Conservation (phyloP, 2,888 invertebrate genomes). For the Formica aserva region DNA sequence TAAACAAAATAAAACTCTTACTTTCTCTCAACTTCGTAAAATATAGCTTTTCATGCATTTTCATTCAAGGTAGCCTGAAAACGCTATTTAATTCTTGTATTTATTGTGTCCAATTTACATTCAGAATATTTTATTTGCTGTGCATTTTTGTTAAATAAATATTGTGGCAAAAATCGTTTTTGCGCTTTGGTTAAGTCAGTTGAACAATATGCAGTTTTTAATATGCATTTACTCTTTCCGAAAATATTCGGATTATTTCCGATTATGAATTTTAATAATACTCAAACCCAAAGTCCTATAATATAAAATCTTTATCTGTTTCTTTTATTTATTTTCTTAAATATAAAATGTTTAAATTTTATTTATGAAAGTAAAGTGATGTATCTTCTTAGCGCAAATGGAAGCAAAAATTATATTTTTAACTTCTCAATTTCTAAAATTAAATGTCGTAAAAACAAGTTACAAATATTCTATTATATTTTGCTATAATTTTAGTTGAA, state of each 20-base stretch:
- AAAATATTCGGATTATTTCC: neutral
- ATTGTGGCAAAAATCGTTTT: neutral
- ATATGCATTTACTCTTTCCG: neutral
- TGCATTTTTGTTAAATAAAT: conserved; percentile 21
- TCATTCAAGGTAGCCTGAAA: neutral
- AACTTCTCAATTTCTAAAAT: neutral
- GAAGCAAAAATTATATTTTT: conserved; percentile 12
- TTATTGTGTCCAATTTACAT: neutral
- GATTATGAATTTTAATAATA: neutral
- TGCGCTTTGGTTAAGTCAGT: neutral
- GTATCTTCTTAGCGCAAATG: neutral
- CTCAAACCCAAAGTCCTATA: neutral
- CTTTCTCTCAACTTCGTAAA: neutral
- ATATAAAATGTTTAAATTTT: neutral
- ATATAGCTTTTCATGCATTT: conserved; percentile 6
- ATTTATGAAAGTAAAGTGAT: too few species aligned
- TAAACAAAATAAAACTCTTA: conserved; percentile 7
- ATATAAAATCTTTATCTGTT: neutral
- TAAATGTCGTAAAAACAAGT: neutral
- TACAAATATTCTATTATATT: neutral
- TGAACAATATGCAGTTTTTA: neutral
- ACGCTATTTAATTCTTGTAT: neutral
- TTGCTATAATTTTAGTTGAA: neutral
- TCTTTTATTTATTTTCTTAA: neutral
- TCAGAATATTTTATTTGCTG: neutral